Evolutionary conservation across 2,113 vertebrate genomes (phyloP), one percentile per base, ranked within the genome.

Genomic region (Mesoclemmys tuberculata): DNA sequence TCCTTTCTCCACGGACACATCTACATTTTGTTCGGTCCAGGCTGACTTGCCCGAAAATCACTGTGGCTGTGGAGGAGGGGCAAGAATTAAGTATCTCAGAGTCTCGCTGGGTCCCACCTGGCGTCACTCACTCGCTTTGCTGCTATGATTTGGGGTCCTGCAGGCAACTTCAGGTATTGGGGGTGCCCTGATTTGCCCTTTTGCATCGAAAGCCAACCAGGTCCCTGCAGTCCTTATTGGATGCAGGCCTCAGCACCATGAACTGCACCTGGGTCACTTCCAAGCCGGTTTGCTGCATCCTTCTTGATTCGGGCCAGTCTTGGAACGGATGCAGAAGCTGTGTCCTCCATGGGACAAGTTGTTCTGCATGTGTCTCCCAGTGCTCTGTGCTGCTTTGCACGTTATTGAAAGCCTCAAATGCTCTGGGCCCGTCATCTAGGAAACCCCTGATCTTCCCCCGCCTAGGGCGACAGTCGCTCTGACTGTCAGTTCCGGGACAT

Each of bases 121-220:
- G 29, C 31, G 58, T 61, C 29, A 61, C 56, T 61, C 11, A 26
- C 56, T 29, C 12, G 14, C 58, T 61, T 61, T 61, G 58, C 58
- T 61, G 29, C 29, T 61, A 61, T 35, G 58, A 31, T 16, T 79
- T 41, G 51, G 29, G 0, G 0, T 51, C 19, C 55, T 51, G 46
- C 81, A 61, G 54, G 46, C 46, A 46, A 8, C 31, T 90, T 64
- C 82, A 90, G 82, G 78, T 64, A 86, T 44, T 49, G 12, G 26
- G 83, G 24, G 51, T 46, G 56, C n/a, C 41, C 49, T 79, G 88
- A 52, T 5, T 5, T 52, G 64, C 7, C 31, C 89, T 95, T 89
- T 14, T 26, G 58, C 29, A 61, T 31, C 27, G 6, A 31, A 31
- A 61, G 29, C 58, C 29, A 52, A 5, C 13, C 51, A 56, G 90